Evolutionary conservation across 2,888 invertebrate species (phyloP), one percentile per base, ranked within the genome.

Genomic region (Andrena trimmerana): DNA sequence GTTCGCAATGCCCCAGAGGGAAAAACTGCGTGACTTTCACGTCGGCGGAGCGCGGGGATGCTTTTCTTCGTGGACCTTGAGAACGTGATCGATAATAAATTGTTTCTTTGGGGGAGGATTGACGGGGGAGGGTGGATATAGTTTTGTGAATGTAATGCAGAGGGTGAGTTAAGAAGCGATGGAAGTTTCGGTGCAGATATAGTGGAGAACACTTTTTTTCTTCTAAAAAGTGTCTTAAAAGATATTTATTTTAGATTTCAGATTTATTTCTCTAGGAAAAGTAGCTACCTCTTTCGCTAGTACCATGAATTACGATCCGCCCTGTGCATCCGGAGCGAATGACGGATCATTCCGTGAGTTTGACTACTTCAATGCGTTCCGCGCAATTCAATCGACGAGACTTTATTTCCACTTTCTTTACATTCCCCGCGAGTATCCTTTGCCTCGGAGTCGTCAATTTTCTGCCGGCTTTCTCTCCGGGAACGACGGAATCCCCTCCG

Each of bases 11-110:
- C 48, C 6, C 1, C 16, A 16, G 62, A 29, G 13, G n/a, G 3
- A 57, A 42, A 50, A 36, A 66, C 57, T 42, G 69, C 69, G 69
- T 69, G 69, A 69, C 69, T 69, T 42, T 69, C 69, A 36, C 57
- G 57, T 69, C 57, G 4, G 16, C 48, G 4, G 33, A 66, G 5
- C 66, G 29, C 50, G 50, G 1, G 4, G 5, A n/a, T 5, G 33
- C 20, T 7, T 33, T 36, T 54, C 29, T 48, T 60, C 59, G 33
- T 6, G 27, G n/a, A 13, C n/a, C 24, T 57, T 24, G 31, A 63
- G 10, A 69, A 57, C 69, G 57, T 24, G 54, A 33, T 36, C 36
- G 27, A 60, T 69, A 57, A 57, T 57, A 69, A 69, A 69, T 69
- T 59, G 69, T 69, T 57, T 69, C 27, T 42, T 29, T 54, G 48